Base-by-base conservation (phyloP, 2,888 invertebrate genomes). In the Tetramorium bicarinatum region DNA sequence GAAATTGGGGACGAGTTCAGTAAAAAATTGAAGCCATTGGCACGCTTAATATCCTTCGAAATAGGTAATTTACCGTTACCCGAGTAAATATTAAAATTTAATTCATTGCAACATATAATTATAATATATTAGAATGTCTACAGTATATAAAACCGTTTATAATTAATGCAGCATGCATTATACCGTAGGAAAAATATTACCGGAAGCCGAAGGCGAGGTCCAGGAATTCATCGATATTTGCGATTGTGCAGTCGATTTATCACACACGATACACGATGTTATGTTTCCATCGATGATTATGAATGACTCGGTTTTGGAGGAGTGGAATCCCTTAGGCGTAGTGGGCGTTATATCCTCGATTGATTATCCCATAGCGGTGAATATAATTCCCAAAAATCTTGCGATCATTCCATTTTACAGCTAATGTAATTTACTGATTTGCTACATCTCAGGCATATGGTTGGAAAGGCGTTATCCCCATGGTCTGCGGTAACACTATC, bases 331-430 rank as follows among this genome's bases (percentile, higher is more conserved):
- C 0, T 95, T 99, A 7, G 99, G 99, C 2, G 96, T 98, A 7
- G 96, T 99, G 76, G 99, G 99, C 49, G 97, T 99, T 87, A 99
- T 99, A 92, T 98, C 98, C 1, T 99, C 99, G 0, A 99, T 99
- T 95, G 99, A 99, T 95, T 99, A 99, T 95, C 99, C 99, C 0
- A 97, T 98, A 72, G 99, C 99, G 13, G 99, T 94, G 75, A 75
- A 47, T 61, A 29, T 74, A 21, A 61, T 64, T 18, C 25, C 18
- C 15, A 11, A n/a, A 41, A 38, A 21, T 61, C 29, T 41, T 18
- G 9, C n/a, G 2, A 13, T 15, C 41, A 6, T 0, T 52, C 18
- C 8, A 9, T 2, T 34, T 54, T 38, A 62, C 0, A 3, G 21
- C 29, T 47, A 11, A 13, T 13, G 71, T 18, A 62, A 79, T 67